Conservation (phyloP, 1,140 invertebrate genomes). For the Thrips palmi region DNA sequence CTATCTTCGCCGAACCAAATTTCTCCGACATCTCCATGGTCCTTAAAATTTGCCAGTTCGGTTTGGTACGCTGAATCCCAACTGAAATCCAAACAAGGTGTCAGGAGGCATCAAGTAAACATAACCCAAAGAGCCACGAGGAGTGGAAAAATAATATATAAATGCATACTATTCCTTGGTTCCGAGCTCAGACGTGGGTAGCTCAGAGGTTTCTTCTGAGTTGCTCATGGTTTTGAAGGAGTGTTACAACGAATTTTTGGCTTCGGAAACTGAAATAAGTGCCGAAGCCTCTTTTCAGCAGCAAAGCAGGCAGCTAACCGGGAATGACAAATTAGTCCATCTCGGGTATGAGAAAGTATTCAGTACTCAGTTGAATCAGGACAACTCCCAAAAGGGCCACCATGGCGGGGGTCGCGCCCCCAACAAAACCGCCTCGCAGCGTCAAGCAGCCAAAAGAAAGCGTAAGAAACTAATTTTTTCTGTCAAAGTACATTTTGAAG, state of each 20-base stretch:
- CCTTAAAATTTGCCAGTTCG: slow-evolving; percentile 67
- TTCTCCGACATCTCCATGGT: slow-evolving; percentile 74
- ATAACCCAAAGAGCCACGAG: slow-evolving; percentile 9
- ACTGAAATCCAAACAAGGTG: slow-evolving; percentile 26
- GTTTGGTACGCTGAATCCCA: slow-evolving; percentile 67
- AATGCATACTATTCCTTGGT: slow-evolving; percentile 50
- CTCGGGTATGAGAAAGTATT: too few species aligned
- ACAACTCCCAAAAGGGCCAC: too few species aligned
- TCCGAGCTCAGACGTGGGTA: slow-evolving; percentile 47
- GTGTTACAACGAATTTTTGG: too few species aligned
- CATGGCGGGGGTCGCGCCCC: slow-evolving; percentile 28
- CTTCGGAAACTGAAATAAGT: too few species aligned
- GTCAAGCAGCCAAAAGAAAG: slow-evolving; percentile 67
- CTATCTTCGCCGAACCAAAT: slow-evolving; percentile 83
- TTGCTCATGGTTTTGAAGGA: too few species aligned
- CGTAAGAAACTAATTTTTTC: slow-evolving; percentile 26
- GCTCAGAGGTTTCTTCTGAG: slow-evolving; percentile 15
- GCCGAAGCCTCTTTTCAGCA: too few species aligned
- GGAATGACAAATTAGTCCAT: too few species aligned
- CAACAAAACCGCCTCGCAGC: slow-evolving; percentile 59
- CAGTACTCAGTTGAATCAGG: too few species aligned
- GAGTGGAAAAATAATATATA: slow-evolving; percentile 3
- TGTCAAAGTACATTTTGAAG: slow-evolving; percentile 10
- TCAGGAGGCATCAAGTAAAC: slow-evolving; percentile 8
- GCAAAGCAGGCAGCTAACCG: too few species aligned